Percentiles rank a stretch among this genome's conserved stretches.
phyloP scores from a whole-genome alignment of 2,888 invertebrate species.

The Nycteola revayana region DNA sequence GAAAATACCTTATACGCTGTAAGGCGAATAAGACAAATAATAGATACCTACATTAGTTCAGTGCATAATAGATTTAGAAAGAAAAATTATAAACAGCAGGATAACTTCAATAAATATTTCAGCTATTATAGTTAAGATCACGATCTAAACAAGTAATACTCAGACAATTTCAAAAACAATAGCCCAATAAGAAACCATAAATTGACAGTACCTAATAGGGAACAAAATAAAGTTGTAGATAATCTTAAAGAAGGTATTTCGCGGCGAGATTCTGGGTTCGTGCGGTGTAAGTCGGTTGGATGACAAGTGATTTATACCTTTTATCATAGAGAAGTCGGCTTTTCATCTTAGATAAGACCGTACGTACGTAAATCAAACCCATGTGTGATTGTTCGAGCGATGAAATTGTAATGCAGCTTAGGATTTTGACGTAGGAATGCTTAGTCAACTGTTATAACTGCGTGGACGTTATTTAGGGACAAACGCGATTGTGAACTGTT shows the following conservation, averaged over 20 bases:
- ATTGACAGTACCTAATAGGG: constrained; percentile 33
- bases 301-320: constrained; percentile 75
- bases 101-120: too few relatives aligned
- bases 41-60: too few relatives aligned
- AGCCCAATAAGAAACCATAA: constrained; percentile 27
- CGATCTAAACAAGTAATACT: background rate
- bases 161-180: constrained; percentile 9
- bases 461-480: constrained; percentile 15
- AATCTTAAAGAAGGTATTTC: constrained; percentile 37
- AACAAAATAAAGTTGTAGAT: constrained; percentile 35
- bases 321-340: constrained; percentile 64
- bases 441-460: constrained; percentile 26
- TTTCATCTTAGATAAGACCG: constrained; percentile 62
- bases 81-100: too few relatives aligned
- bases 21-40: too few relatives aligned
- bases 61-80: too few relatives aligned
- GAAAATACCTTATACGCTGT: too few relatives aligned
- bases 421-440: constrained; percentile 14
- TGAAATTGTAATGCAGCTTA: constrained; percentile 55
- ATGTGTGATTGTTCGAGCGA: constrained; percentile 52
- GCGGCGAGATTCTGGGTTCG: constrained; percentile 33
- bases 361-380: constrained; percentile 67
- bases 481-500: background rate
- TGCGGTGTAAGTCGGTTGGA: constrained; percentile 63
- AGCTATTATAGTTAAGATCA: too few relatives aligned